Percentiles rank a stretch among this genome's conserved stretches.
phyloP scores from a whole-genome alignment of 37 sponge, comb jelly and placozoan species.

The Geodia barretti region DNA sequence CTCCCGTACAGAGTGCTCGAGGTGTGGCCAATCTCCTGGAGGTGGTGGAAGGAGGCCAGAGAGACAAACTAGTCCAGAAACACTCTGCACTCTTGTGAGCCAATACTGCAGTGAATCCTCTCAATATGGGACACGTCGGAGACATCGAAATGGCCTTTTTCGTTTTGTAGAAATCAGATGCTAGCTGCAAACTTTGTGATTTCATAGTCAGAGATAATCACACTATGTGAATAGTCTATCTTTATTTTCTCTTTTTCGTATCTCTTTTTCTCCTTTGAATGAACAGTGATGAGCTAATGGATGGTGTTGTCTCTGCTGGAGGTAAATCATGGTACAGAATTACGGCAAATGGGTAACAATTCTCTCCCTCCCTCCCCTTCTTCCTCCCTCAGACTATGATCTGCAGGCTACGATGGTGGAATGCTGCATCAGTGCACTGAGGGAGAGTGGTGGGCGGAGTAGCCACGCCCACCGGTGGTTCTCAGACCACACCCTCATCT shows the following conservation, averaged over 20 bases:
- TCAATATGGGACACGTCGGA: not conserved
- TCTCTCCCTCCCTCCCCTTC: too few species aligned
- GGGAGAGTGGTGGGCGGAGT: not conserved
- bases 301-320: not conserved
- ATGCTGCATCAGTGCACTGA: not conserved
- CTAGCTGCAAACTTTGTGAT: too few species aligned
- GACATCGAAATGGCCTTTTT: too few species aligned
- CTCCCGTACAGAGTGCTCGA: not conserved
- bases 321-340: too few species aligned
- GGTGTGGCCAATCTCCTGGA: not conserved
- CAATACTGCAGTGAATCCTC: not conserved
- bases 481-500: not conserved
- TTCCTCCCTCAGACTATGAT: not conserved
- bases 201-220: too few species aligned
- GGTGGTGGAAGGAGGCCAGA: not conserved
- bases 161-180: too few species aligned
- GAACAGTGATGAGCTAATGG: not conserved
- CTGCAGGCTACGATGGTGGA: not conserved
- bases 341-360: too few species aligned
- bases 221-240: too few species aligned
- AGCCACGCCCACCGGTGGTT: not conserved
- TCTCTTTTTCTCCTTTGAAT: too few species aligned
- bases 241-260: too few species aligned
- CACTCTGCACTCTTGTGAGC: not conserved
- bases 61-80: not conserved